These are phyloP conservation scores for Meandrusa payeni DNA, from an alignment of 2,888 invertebrate species.

Conservation along the genomic window DNA sequence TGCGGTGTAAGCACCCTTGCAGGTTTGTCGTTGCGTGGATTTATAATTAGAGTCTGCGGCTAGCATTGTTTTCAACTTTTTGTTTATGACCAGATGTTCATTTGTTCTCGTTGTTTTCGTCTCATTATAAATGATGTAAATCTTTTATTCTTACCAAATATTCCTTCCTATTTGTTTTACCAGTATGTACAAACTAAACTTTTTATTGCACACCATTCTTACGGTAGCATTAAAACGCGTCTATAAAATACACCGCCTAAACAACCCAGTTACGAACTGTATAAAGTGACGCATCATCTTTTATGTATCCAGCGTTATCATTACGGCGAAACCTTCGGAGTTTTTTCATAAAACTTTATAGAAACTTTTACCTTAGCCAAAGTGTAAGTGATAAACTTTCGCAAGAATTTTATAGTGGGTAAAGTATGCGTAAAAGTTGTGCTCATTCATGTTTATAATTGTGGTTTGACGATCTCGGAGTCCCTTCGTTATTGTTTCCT, in stretches of 20 bases:
- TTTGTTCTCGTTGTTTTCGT: too few relatives aligned
- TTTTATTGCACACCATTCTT: too few relatives aligned
- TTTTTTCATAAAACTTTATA: slow-evolving; percentile 12
- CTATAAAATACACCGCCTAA: neutral
- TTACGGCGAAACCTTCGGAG: slow-evolving; percentile 2
- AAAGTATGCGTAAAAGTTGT: neutral
- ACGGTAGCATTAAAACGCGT: neutral
- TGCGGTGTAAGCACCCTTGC: slow-evolving; percentile 16
- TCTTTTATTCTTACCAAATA: too few relatives aligned
- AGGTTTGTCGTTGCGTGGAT: slow-evolving; percentile 19
- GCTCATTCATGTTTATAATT: too few relatives aligned
- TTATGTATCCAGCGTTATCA: slow-evolving; percentile 2
- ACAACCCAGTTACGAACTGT: neutral
- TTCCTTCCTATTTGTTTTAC: too few relatives aligned
- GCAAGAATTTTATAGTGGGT: neutral
- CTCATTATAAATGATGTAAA: too few relatives aligned
- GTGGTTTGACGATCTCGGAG: too few relatives aligned
- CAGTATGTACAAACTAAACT: too few relatives aligned
- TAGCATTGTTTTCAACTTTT: slow-evolving; percentile 22
- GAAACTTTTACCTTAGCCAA: slow-evolving; percentile 2
- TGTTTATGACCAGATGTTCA: too few relatives aligned
- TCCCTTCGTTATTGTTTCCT: too few relatives aligned
- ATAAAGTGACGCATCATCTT: slow-evolving; percentile 2
- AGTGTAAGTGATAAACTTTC: slow-evolving; percentile 4
- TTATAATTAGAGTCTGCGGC: slow-evolving; percentile 23